Evolutionary conservation across 2,888 invertebrate species (phyloP).

Genomic region (Melikaiella ostensackeni): DNA sequence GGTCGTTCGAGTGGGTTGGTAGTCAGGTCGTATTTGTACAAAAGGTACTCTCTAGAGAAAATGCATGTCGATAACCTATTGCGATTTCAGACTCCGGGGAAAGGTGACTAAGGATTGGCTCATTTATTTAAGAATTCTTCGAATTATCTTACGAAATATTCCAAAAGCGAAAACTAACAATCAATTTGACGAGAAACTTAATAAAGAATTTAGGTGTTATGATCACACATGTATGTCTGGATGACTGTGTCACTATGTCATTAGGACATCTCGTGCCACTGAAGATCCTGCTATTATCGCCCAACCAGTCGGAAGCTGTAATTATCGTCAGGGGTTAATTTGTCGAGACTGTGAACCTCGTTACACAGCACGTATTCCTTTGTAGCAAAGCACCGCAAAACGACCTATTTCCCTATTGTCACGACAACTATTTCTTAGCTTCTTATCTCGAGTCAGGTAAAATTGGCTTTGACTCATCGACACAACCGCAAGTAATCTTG

Average conservation of each 20-base stretch:
- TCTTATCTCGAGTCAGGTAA: conserved; percentile 4
- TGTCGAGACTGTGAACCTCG: not conserved
- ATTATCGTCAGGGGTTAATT: conserved; percentile 22
- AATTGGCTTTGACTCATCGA: not conserved
- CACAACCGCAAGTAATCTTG: not conserved
- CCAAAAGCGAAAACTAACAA: not conserved
- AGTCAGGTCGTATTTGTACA: conserved; percentile 25
- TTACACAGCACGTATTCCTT: not conserved
- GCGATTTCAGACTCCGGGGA: not conserved
- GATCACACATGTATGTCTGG: not conserved
- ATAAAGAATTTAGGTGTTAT: not conserved
- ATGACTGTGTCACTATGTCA: conserved; percentile 24
- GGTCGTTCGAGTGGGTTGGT: conserved; percentile 27
- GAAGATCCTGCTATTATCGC: not conserved
- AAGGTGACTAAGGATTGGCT: conserved; percentile 18
- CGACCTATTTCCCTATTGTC: conserved; percentile 14
- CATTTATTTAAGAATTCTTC: not conserved
- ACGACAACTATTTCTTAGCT: not conserved
- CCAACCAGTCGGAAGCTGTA: not conserved
- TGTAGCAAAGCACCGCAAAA: not conserved
- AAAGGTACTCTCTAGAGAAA: conserved; percentile 27
- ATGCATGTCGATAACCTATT: conserved; percentile 30
- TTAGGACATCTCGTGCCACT: not conserved
- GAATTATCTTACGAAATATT: not conserved
- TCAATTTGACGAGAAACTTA: no score